Base-by-base conservation (phyloP, 2,888 invertebrate genomes). In the Tridacna gigas region DNA sequence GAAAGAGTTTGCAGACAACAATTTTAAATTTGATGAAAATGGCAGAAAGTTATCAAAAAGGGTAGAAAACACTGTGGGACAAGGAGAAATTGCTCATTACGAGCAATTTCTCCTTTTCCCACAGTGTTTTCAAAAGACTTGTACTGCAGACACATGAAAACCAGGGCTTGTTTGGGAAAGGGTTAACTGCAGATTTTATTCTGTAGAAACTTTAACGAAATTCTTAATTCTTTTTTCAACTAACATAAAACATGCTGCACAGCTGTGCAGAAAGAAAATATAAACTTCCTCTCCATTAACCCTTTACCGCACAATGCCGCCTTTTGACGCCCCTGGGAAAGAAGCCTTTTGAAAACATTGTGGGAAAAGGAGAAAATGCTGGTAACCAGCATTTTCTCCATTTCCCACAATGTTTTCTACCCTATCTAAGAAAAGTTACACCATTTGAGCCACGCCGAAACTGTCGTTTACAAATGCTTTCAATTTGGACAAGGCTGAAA, bases 241-340 rank as follows among this genome's bases (percentile, higher is more conserved):
- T 15, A 63, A n/a, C n/a, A 15, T 63, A 22, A 63, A n/a, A n/a
- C n/a, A n/a, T n/a, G 63, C n/a, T 63, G 63, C 63, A 63, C 63
- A 63, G 63, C 63, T 63, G 63, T 63, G n/a, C 63, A n/a, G 18
- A 11, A 63, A n/a, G 63, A 63, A 63, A 63, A 63, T n/a, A 63
- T 63, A 15, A n/a, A 63, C 63, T 18, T 63, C 63, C 63, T 12
- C 63, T 63, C 9, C 63, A 63, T 15, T 51, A 51, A 51, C 51
- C 51, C 51, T 51, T 51, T 51, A 11, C 51, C 51, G 11, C 51
- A 51, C 15, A 63, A 11, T 15, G 63, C 9, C 18, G 63, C 63
- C 11, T 63, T 63, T n/a, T 51, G 51, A 51, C 51, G 51, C 51
- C 51, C 15, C 15, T 51, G 11, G 12, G 11, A 13, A n/a, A n/a